Evolutionary conservation across 2,888 invertebrate species (phyloP).

Genomic region (Meteorus colon): DNA sequence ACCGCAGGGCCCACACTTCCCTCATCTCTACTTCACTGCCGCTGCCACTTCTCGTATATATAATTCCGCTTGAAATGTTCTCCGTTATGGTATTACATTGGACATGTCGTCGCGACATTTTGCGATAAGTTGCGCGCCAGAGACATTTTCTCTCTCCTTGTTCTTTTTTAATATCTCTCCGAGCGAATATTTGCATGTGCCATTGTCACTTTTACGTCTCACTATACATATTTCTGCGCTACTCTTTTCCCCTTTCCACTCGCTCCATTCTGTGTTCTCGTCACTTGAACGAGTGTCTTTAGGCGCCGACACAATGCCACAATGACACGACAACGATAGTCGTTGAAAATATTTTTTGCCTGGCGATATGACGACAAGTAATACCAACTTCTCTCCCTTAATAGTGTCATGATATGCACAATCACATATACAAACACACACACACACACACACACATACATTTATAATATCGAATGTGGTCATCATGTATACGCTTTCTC

Average conservation of each 20-base stretch:
- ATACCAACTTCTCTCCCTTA: constrained; percentile 27
- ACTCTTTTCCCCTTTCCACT: neutral
- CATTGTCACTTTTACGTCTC: constrained; percentile 59
- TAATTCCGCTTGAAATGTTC: neutral
- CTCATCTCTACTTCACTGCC: constrained; percentile 1
- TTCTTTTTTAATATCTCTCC: constrained; percentile 68
- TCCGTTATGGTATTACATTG: neutral
- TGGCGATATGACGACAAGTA: constrained; percentile 40
- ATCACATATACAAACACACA: neutral
- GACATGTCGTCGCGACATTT: constrained; percentile 15
- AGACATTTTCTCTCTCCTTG: neutral
- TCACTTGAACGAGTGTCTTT: constrained; percentile 30
- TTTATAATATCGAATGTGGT: no score
- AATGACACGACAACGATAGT: constrained; percentile 39
- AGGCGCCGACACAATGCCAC: constrained; percentile 43
- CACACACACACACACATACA: neutral
- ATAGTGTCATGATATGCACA: neutral
- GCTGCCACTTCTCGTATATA: constrained; percentile 3
- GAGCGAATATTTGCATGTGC: constrained; percentile 63
- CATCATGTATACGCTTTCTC: neutral
- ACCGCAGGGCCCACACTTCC: constrained; percentile 59
- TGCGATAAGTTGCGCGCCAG: neutral
- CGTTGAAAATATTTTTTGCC: constrained; percentile 46
- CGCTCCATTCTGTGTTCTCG: neutral
- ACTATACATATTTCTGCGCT: neutral